Conservation (phyloP, 2,113 vertebrate genomes). For the Numenius arquata region DNA sequence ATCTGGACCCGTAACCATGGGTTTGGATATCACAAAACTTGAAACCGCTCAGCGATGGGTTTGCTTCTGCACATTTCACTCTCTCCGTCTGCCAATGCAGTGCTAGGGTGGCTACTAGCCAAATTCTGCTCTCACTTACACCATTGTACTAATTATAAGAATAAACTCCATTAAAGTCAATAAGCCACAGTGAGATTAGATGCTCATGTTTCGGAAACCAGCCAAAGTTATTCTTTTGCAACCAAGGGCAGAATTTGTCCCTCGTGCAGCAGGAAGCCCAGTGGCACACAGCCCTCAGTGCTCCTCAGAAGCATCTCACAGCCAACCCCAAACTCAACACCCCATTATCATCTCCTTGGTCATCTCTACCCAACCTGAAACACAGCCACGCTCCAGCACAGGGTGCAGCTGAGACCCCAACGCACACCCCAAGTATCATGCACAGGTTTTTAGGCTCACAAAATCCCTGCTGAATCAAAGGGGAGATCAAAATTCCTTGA, state of each 20-base stretch:
- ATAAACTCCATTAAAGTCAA: background rate
- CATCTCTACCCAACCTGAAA: background rate
- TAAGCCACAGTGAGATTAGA: background rate
- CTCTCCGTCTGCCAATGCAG: background rate
- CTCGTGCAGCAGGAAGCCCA: rapidly evolving
- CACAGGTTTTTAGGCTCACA: background rate
- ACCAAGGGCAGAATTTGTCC: background rate
- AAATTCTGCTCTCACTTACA: constrained; percentile 20
- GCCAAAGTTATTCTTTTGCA: background rate
- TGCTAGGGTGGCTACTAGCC: background rate
- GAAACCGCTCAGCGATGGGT: background rate
- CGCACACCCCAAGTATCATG: rapidly evolving
- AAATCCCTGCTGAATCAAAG: background rate
- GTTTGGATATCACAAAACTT: background rate
- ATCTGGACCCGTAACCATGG: rapidly evolving
- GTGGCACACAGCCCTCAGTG: background rate
- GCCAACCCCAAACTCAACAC: background rate
- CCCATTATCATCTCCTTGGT: background rate
- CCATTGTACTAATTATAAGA: background rate
- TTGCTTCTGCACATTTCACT: background rate
- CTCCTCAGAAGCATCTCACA: background rate
- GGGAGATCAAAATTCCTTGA: constrained; percentile 23
- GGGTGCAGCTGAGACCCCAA: background rate
- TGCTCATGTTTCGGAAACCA: background rate
- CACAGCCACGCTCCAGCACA: rapidly evolving